Base-by-base conservation (phyloP, 2,888 invertebrate species). In the Erpobdella octoculata region DNA sequence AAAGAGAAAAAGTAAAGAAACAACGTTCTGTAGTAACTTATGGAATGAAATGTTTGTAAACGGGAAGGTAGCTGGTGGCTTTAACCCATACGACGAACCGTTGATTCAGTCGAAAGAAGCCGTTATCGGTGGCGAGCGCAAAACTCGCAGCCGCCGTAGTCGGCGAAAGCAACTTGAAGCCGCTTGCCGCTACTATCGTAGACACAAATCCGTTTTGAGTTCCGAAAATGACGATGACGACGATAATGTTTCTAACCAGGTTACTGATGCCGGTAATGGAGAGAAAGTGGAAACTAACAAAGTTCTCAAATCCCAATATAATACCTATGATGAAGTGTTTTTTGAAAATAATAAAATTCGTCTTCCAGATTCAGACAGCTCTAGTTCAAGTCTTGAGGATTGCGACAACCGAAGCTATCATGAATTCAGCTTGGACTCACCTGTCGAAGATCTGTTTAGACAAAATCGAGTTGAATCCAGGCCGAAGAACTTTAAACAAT, bases 151-250 rank as follows among this genome's bases (percentile, higher is more conserved):
- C 53, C 21, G 53, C 6, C 53, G 53, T 12, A n/a, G n/a, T n/a
- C n/a, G n/a, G n/a, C n/a, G n/a, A n/a, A n/a, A n/a, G n/a, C n/a
- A n/a, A n/a, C 53, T 53, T 28, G n/a, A 62, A n/a, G 31, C 31
- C 62, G 31, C 62, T 33, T 62, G 15, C 62, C 35, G 35, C 25
- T 62, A 62, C 62, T 62, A 62, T 35, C 35, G 33, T 6, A 33
- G 35, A n/a, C 35, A 62, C 62, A 33, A 62, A 8, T 62, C 31
- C 62, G 8, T 33, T 18, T 31, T 33, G 12, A 31, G 35, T 21
- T 62, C 62, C 31, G 62, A 62, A 33, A 35, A 62, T 35, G 35
- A 62, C 9, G 35, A 18, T 21, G 62, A 33, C n/a, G 62, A 62
- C 1, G 61, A 61, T 5, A n/a, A 41, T n/a, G 46, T 15, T 41